Evolutionary conservation across 2,888 invertebrate genomes (phyloP), one percentile per base, ranked within the genome.

Genomic region (Euzetes globulus): DNA sequence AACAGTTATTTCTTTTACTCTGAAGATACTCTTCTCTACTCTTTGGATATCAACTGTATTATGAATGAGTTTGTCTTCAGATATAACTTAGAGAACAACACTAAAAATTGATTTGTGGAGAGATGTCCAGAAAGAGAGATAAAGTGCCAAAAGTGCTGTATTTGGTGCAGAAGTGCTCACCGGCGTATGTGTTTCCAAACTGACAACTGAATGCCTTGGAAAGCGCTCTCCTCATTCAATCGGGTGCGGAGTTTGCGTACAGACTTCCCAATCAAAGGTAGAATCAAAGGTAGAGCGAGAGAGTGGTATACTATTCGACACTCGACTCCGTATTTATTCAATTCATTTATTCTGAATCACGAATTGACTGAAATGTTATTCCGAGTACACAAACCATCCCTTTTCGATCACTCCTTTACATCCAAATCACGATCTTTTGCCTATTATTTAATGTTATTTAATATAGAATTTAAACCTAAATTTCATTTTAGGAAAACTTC

Each of bases 81-180:
- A 45, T 63, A 47, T 70, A 70, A 41, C 47, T 45, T 25, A 25
- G 22, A 70, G 70, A 45, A 70, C 19, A 70, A 70, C 47, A 70
- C 15, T 37, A 63, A 63, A 45, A 70, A 70, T 70, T 47, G 22
- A 25, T 45, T 65, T 33, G 27, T 27, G 22, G 41, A 45, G 70
- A 45, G 33, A 47, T 70, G 70, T 41, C 70, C 70, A 70, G 70
- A 70, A 45, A 70, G 27, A 58, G 58, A 58, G 22, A 58, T 27
- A 29, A 19, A 65, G 41, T 45, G 70, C 41, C 47, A 70, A 70
- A 68, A 70, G 70, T 70, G 70, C 70, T n/a, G 22, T 15, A 45
- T 37, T n/a, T 45, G 3, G 70, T 70, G 70, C 70, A 70, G 45
- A 45, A 70, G 70, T 70, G 70, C 41, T 70, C 70, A 70, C 70